phyloP scores from a whole-genome alignment of 1,140 invertebrate genomes.

The Bradysia coprophila region DNA sequence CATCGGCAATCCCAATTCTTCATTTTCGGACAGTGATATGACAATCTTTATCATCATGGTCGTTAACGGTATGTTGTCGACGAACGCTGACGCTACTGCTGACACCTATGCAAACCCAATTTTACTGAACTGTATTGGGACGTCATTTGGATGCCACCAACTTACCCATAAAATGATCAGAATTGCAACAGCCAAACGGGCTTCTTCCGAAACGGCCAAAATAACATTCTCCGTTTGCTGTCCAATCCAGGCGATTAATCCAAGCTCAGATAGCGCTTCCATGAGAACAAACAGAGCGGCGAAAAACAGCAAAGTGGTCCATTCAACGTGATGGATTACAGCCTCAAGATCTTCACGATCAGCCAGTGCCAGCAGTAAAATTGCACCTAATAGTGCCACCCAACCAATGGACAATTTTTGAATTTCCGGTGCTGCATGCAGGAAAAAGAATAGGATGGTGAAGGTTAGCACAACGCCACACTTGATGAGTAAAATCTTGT shows the following conservation, averaged over 20 bases:
- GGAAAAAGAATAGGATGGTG: constrained; percentile 63
- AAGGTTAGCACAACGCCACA: constrained; percentile 45
- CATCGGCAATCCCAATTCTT: constrained; percentile 38
- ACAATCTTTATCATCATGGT: constrained; percentile 69
- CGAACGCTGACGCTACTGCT: constrained; percentile 55
- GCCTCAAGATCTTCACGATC: constrained; percentile 64
- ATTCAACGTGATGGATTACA: constrained; percentile 65
- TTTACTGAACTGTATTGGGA: too few species aligned
- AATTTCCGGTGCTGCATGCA: constrained; percentile 57
- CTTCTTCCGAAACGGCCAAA: constrained; percentile 35
- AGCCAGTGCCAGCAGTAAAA: constrained; percentile 54
- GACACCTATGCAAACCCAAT: too few species aligned
- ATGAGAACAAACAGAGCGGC: constrained; percentile 75
- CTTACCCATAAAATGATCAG: constrained; percentile 54
- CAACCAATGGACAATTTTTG: constrained; percentile 57
- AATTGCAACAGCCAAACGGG: constrained; percentile 45
- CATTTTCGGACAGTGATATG: constrained; percentile 37
- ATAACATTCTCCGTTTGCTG: constrained; percentile 45
- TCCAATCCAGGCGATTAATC: constrained; percentile 54
- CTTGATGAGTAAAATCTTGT: constrained; percentile 53
- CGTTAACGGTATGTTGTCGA: constrained; percentile 67
- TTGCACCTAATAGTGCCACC: constrained; percentile 63
- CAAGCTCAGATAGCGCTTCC: constrained; percentile 58
- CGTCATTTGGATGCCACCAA: too few species aligned
- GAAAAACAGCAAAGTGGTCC: constrained; percentile 79